phyloP scores from a whole-genome alignment of 2,113 vertebrate genomes.

The Globicephala melas region DNA sequence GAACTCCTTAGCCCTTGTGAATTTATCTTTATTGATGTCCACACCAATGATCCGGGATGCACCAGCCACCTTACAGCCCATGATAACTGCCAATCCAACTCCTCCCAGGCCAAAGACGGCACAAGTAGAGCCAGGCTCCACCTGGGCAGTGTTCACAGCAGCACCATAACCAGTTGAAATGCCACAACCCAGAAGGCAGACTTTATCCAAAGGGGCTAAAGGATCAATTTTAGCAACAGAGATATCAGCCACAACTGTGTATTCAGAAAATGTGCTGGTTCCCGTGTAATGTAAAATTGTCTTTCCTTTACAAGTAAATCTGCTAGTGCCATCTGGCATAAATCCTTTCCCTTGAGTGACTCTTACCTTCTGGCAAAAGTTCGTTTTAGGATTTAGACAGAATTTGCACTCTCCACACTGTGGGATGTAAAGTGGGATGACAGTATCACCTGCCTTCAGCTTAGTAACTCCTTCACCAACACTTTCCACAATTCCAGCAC shows the following conservation, averaged over 20 bases:
- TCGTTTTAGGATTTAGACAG: constrained; percentile 88
- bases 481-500: constrained; percentile 87
- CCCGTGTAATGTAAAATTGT: constrained; percentile 87
- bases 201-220: constrained; percentile 83
- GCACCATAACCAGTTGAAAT: constrained; percentile 88
- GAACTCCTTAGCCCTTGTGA: constrained; percentile 83
- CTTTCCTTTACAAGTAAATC: constrained; percentile 88
- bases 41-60: constrained; percentile 85
- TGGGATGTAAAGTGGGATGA: constrained; percentile 86
- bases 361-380: constrained; percentile 89
- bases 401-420: constrained; percentile 90
- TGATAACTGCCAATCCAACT: constrained; percentile 85
- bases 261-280: constrained; percentile 88
- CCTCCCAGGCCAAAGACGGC: constrained; percentile 87
- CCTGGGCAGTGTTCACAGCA: constrained; percentile 86
- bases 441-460: constrained; percentile 89
- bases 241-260: constrained; percentile 87
- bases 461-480: constrained; percentile 94
- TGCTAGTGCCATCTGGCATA: constrained; percentile 93
- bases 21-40: constrained; percentile 86
- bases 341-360: constrained; percentile 87
- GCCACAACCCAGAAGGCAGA: constrained; percentile 88
- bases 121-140: constrained; percentile 85
- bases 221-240: constrained; percentile 85
- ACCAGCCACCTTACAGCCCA: constrained; percentile 87